A percentile compares a stretch with the other conserved stretches of the same genome.
These are phyloP conservation scores for Nycticorax nycticorax DNA, from an alignment of 2,113 vertebrate genomes.

Conservation along the genomic window DNA sequence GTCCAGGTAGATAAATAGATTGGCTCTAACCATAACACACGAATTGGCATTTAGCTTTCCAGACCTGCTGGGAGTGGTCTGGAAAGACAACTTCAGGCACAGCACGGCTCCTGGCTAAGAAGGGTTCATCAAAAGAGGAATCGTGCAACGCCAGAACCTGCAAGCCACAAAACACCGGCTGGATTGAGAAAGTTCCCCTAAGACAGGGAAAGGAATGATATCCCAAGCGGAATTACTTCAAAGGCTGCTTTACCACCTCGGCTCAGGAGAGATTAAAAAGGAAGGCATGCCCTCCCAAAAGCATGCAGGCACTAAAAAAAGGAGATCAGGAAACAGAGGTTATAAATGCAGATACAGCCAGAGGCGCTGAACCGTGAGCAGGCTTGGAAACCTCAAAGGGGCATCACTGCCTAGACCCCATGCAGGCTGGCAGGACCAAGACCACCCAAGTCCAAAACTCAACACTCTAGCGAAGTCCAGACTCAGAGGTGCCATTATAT, in stretches of 20 bases:
- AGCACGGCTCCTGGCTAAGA: neutral
- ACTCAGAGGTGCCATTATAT: neutral
- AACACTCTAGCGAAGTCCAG: neutral
- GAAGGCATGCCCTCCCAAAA: neutral
- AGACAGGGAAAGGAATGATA: neutral
- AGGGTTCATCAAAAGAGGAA: neutral
- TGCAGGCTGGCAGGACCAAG: neutral
- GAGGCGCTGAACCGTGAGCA: neutral
- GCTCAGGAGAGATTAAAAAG: neutral
- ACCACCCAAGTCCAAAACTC: neutral
- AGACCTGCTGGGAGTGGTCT: neutral
- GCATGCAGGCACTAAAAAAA: neutral
- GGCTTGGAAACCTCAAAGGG: neutral
- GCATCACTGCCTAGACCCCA: neutral
- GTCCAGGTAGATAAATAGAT: too few relatives aligned
- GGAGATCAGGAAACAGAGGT: neutral
- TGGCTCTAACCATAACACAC: neutral
- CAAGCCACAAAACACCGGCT: neutral
- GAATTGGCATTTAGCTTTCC: neutral
- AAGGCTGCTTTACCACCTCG: neutral
- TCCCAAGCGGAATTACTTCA: neutral
- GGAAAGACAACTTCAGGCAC: neutral
- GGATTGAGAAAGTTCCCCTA: neutral
- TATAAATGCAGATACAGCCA: neutral
- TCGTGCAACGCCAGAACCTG: accelerated